A percentile compares a stretch with the other conserved stretches of the same genome.
Evolutionary conservation across 2,113 vertebrate species (phyloP).

Genomic region (Gymnocephalus cernua): DNA sequence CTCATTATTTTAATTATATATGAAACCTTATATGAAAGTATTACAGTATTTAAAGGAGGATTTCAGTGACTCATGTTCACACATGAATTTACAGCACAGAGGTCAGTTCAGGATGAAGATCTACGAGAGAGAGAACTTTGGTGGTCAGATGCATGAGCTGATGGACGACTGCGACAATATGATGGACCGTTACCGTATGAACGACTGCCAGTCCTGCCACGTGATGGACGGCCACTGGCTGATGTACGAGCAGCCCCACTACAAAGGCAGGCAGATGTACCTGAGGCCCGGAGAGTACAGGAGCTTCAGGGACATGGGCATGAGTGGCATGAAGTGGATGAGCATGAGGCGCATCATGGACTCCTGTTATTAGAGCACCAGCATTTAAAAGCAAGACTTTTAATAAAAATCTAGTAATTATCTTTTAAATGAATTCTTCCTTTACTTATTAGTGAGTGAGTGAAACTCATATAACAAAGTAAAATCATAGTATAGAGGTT

Average conservation of each 20-base stretch:
- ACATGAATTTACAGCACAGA: constrained; percentile 71
- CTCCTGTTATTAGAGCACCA: constrained; percentile 69
- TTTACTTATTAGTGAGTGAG: background rate
- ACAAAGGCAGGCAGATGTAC: constrained; percentile 83
- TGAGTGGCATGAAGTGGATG: constrained; percentile 50
- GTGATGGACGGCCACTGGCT: constrained; percentile 88
- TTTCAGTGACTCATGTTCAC: background rate
- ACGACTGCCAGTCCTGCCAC: constrained; percentile 81
- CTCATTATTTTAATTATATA: background rate
- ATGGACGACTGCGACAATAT: constrained; percentile 85
- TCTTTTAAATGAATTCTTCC: constrained; percentile 33
- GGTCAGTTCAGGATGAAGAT: constrained; percentile 83
- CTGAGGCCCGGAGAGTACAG: constrained; percentile 84
- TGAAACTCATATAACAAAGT: background rate
- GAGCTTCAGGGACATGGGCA: constrained; percentile 80
- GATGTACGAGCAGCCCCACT: constrained; percentile 84
- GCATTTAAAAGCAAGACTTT: constrained; percentile 42
- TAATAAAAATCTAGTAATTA: constrained; percentile 64
- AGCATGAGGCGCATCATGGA: constrained; percentile 84
- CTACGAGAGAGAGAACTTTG: constrained; percentile 84
- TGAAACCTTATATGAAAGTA: background rate
- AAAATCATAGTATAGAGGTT: background rate
- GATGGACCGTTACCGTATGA: constrained; percentile 79
- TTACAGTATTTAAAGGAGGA: background rate
- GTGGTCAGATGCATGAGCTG: constrained; percentile 76